Base-by-base conservation (phyloP, 2,888 invertebrate genomes). In the Diarsia dahlii region DNA sequence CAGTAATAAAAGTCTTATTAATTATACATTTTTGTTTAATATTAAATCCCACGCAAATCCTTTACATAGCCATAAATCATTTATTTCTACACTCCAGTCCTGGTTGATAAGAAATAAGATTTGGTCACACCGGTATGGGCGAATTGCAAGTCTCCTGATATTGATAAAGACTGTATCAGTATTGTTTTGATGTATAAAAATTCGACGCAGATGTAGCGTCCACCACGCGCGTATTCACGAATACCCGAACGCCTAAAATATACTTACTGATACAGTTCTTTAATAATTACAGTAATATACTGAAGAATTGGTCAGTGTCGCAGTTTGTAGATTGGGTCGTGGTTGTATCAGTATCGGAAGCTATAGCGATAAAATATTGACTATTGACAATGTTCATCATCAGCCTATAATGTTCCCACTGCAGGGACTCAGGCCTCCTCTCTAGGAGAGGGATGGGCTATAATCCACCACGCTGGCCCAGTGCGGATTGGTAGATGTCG, bases 1-100 rank as follows among this genome's bases (percentile, higher is more conserved):
- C 82, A 80, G 87, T 87, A 88, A 88, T 85, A 80, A 87, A 88
- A 64, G 62, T 54, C 70, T 66, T 74, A 71, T 70, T 72, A 70
- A 71, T 56, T n/a, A 52, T 58, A 54, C 3, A 48, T 48, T 39
- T 46, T 66, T n/a, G 48, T 79, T 84, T 82, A 20, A 56, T 74
- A 0, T 23, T 20, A 18, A 5, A n/a, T 23, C 12, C 15, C 28
- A 52, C 8, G 20, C n/a, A 18, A 52, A 45, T 15, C 10, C 12
- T 58, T 20, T 0, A 0, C 23, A 58, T 34, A 3, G 71, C 71
- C 18, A 34, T 28, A 1, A 15, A n/a, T 56, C 6, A 45, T 39
- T 34, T 74, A 52, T 34, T n/a, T 8, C 1, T 15, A 5, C 9
- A 18, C 23, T n/a, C 9, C n/a, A 39, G 6, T 5, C 6, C 8